phyloP scores from a whole-genome alignment of 2,888 invertebrate species.

The Brenthis ino region DNA sequence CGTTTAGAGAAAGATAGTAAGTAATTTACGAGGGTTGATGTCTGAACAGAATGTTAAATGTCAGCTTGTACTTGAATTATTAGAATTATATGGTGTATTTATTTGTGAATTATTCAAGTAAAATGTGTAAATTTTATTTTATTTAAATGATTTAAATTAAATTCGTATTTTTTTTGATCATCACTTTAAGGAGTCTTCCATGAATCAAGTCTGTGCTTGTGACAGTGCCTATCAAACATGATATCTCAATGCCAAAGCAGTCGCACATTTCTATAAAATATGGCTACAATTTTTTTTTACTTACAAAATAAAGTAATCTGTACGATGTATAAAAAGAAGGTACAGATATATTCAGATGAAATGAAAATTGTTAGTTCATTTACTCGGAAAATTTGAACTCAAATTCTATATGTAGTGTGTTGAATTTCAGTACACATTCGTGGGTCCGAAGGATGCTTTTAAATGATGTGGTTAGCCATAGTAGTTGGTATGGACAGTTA shows the following conservation, averaged over 20 bases:
- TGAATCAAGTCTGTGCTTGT: too few relatives aligned
- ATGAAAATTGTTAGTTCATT: constrained; percentile 15
- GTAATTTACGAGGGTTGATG: neutral
- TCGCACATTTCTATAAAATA: too few relatives aligned
- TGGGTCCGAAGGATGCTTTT: constrained; percentile 5
- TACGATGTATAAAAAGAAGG: too few relatives aligned
- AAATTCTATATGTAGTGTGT: constrained; percentile 8
- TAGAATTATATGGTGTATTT: neutral
- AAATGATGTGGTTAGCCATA: constrained; percentile 6
- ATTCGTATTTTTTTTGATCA: too few relatives aligned
- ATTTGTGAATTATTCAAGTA: too few relatives aligned
- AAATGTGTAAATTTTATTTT: too few relatives aligned
- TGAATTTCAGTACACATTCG: constrained; percentile 4
- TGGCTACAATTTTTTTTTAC: too few relatives aligned
- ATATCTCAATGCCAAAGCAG: too few relatives aligned
- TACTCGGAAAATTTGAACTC: constrained; percentile 8
- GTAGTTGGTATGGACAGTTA: neutral
- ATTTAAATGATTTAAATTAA: too few relatives aligned
- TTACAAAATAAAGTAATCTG: too few relatives aligned
- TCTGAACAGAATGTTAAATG: neutral
- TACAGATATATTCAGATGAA: neutral
- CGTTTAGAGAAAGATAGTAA: neutral
- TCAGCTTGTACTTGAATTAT: neutral
- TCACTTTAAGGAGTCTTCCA: too few relatives aligned
- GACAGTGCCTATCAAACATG: too few relatives aligned